Conservation (phyloP, 2,888 invertebrate genomes). For the Lumbricus terrestris region DNA sequence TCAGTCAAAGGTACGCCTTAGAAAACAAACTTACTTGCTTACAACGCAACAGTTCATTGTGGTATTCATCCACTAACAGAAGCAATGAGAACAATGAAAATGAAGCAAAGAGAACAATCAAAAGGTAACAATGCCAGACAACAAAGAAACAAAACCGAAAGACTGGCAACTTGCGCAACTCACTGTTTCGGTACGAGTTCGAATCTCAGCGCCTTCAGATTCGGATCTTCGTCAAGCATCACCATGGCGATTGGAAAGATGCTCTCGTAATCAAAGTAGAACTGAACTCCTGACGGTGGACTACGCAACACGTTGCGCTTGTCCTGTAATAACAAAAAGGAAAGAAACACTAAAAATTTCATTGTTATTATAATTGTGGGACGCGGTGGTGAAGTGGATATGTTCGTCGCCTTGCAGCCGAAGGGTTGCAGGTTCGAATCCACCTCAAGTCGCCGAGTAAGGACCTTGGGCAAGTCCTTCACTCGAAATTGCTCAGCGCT, state of each 20-base stretch:
- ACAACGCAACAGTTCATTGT: too few relatives aligned
- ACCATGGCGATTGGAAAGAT: conserved; percentile 90
- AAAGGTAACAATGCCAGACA: not conserved
- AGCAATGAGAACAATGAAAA: not conserved
- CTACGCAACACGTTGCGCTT: conserved; percentile 94
- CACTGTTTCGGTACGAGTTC: conserved; percentile 98
- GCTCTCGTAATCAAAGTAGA: conserved; percentile 89
- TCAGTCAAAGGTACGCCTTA: too few relatives aligned
- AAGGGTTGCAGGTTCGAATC: too few relatives aligned
- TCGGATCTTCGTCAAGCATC: conserved; percentile 90
- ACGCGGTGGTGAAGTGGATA: too few relatives aligned
- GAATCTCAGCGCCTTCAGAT: conserved; percentile 96
- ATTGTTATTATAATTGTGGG: too few relatives aligned
- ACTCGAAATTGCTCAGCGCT: too few relatives aligned
- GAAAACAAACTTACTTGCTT: too few relatives aligned
- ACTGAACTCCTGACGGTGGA: conserved; percentile 82
- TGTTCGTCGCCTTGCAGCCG: too few relatives aligned
- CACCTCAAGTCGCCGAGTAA: too few relatives aligned
- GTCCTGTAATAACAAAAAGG: conserved; percentile 69
- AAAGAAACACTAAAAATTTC: not conserved
- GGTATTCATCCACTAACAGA: too few relatives aligned
- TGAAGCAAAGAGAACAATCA: not conserved
- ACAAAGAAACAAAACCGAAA: not conserved
- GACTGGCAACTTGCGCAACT: conserved; percentile 61
- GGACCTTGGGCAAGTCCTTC: too few relatives aligned